Evolutionary conservation across 2,888 invertebrate species (phyloP).

Genomic region (Eutolmus rufibarbis): DNA sequence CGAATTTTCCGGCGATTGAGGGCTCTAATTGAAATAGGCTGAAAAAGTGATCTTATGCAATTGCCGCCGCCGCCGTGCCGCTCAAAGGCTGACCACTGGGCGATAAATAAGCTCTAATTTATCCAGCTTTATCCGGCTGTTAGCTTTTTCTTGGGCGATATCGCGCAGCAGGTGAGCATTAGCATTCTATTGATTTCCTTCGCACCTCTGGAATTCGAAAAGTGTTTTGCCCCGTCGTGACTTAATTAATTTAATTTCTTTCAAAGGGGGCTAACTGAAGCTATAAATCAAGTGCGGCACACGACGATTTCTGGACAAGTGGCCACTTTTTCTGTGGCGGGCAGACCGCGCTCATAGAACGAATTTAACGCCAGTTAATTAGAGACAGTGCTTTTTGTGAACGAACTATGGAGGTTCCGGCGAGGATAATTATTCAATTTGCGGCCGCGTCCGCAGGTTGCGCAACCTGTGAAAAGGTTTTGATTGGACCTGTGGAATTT

Average conservation of each 20-base stretch:
- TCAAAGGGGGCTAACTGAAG: conserved; percentile 3
- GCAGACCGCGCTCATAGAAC: neutral
- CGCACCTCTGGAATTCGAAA: neutral
- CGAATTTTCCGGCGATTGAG: neutral
- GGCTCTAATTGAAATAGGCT: neutral
- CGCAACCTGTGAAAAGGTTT: neutral
- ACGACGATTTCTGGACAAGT: conserved; percentile 20
- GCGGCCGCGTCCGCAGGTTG: neutral
- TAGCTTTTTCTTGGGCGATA: neutral
- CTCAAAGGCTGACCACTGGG: neutral
- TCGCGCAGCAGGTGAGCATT: conserved; percentile 15
- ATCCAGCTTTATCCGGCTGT: neutral
- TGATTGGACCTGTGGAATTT: neutral
- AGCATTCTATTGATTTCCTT: conserved; percentile 13
- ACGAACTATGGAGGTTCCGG: neutral
- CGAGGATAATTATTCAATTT: neutral
- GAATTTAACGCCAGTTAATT: neutral
- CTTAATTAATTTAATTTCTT: conserved; percentile 30
- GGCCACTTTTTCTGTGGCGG: neutral
- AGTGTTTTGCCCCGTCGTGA: conserved; percentile 20
- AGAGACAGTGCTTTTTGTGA: neutral
- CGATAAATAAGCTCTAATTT: neutral
- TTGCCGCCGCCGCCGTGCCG: neutral
- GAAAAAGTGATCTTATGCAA: neutral
- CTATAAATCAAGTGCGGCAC: conserved; percentile 23